phyloP scores from a whole-genome alignment of 2,888 invertebrate species.

The Acanthosepion esculentum region DNA sequence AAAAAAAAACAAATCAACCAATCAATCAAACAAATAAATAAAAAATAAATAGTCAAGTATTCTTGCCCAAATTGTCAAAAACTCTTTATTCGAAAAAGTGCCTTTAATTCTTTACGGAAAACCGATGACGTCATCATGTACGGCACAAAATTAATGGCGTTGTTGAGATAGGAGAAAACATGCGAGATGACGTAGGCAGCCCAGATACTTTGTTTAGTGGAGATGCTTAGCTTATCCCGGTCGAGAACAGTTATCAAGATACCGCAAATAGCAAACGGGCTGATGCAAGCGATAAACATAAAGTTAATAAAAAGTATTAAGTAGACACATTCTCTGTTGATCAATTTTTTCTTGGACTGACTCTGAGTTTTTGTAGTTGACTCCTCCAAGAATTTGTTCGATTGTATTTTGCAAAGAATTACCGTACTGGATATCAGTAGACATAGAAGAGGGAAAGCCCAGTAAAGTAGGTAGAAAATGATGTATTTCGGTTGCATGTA shows the following conservation, averaged over 20 bases:
- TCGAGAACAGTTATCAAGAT: neutral
- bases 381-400: neutral
- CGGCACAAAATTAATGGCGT: neutral
- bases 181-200: neutral
- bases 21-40: too few species aligned
- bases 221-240: too few species aligned
- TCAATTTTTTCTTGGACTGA: neutral
- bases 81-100: too few species aligned
- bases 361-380: neutral
- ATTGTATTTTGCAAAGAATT: neutral
- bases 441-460: neutral
- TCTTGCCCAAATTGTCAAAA: too few species aligned
- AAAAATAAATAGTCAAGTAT: too few species aligned
- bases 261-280: neutral
- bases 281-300: neutral
- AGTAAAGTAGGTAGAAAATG: neutral
- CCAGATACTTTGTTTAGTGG: neutral
- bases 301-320: neutral
- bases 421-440: neutral
- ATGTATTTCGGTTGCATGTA: neutral
- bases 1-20: too few species aligned
- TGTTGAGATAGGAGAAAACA: neutral
- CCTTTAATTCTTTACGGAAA: too few species aligned
- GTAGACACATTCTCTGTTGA: neutral
- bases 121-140: too few species aligned